Evolutionary conservation across 2,113 vertebrate species (phyloP).

Genomic region (Tachuris rubrigastra): DNA sequence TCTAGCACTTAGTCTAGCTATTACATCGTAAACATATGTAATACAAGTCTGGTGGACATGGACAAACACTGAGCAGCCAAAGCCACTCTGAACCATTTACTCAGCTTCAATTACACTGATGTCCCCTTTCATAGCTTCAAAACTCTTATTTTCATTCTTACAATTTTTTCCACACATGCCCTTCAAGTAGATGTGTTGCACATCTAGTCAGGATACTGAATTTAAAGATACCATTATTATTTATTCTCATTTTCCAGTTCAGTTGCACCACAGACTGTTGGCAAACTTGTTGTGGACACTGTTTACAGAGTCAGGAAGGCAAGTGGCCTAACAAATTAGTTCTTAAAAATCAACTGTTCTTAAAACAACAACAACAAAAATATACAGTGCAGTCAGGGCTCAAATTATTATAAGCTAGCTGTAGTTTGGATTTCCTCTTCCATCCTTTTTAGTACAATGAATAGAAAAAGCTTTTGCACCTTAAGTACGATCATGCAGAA

Average conservation of each 20-base stretch:
- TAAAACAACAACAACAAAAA: background rate
- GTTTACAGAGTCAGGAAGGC: background rate
- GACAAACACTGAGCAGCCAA: background rate
- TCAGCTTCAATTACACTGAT: fast-evolving
- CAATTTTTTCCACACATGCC: background rate
- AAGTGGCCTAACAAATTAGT: background rate
- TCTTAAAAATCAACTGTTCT: background rate
- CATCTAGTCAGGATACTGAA: background rate
- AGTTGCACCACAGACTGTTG: background rate
- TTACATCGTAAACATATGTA: background rate
- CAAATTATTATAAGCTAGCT: background rate
- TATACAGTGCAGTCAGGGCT: background rate
- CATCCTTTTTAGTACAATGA: background rate
- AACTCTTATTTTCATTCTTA: background rate
- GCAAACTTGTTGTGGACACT: background rate
- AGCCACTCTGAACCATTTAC: background rate
- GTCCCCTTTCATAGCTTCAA: background rate
- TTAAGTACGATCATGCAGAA: fast-evolving
- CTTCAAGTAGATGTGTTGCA: background rate
- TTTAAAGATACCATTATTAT: background rate
- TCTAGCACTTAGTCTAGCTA: background rate
- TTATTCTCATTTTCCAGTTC: background rate
- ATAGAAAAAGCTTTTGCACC: background rate
- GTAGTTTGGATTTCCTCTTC: background rate
- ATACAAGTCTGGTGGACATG: background rate